Base-by-base conservation (phyloP, 2,113 vertebrate species). In the Solea senegalensis region DNA sequence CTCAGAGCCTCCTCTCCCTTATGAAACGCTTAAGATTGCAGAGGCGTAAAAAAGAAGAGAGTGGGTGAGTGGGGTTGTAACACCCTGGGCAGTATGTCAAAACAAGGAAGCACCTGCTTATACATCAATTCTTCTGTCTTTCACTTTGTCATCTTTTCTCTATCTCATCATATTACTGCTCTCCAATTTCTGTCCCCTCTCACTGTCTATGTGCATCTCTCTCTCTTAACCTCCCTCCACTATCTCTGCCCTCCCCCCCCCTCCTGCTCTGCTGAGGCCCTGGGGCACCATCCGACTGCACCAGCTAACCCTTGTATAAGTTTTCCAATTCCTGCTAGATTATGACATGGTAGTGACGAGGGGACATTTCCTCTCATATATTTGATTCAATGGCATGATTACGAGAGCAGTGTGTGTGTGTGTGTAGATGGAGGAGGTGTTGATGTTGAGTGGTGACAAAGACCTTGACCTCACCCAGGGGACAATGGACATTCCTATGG, bases 371-470 rank as follows among this genome's bases (percentile, higher is more conserved):
- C 83, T 90, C 91, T 71, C 79, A 90, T 92, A 93, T 93, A 93
- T 94, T 89, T 93, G 92, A 94, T 94, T 94, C 93, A 92, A 94
- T 95, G 93, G 91, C 91, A 90, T 94, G 94, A 96, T 96, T 96
- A 95, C 95, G 94, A 79, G 65, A 28, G 34, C 12, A 7, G 69
- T 64, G 62, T 54, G 54, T 66, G 73, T 68, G 83, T 82, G 64
- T 50, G 21, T n/a, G n/a, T n/a, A 60, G 72, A 74, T 83, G 70
- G 78, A 78, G 61, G 58, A 59, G 72, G 69, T 60, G 87, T 83
- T 78, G 86, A 75, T 83, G 72, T 77, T 65, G 48, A 80, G 78
- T 55, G 70, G 68, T 81, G 70, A 82, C 77, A 78, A 72, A 85
- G 88, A 89, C 90, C 84, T 90, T 90, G 86, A 91, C 90, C 88